Evolutionary conservation across 2,888 invertebrate genomes (phyloP), one percentile per base, ranked within the genome.

Genomic region (Hoplodrina blanda): DNA sequence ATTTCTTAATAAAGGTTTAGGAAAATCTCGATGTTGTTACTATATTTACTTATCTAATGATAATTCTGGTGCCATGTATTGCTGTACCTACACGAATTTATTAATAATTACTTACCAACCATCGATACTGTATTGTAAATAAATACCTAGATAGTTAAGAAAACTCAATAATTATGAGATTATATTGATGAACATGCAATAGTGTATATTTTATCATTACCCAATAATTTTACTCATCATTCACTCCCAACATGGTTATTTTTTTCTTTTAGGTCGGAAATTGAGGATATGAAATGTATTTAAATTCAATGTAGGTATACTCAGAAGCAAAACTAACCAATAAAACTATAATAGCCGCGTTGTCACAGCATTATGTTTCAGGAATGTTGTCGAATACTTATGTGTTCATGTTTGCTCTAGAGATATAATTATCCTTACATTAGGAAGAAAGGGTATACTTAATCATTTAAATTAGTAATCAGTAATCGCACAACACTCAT

Each of bases 41-140:
- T 74, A 57, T 63, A 79, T 55, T 61, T 63, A 67, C 61, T 66
- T 79, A 75, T 44, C 49, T 74, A 73, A 53, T 73, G 61, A 72
- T 75, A 80, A 71, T 79, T 73, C 75, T 81, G 81, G 89, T 89
- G 89, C 88, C 88, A 89, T 89, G 78, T 82, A 73, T 84, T 82
- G 70, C 73, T 82, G 65, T 85, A 83, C 37, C 8, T 37, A 37
- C 68, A 70, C 65, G 37, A 81, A 72, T 70, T 78, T 74, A 54
- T 68, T 56, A 74, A 73, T 77, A 66, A 59, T 61, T 73, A 50
- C 63, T 76, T 78, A 71, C 17, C 15, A 46, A 17, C 17, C 46
- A 79, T 76, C 63, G 63, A 73, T 78, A 72, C 59, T 75, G 20
- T 81, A 76, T 70, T 83, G 77, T 83, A 85, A 73, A 83, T 85